Evolutionary conservation across 2,113 vertebrate genomes (phyloP).

Genomic region (Calidris pugnax): DNA sequence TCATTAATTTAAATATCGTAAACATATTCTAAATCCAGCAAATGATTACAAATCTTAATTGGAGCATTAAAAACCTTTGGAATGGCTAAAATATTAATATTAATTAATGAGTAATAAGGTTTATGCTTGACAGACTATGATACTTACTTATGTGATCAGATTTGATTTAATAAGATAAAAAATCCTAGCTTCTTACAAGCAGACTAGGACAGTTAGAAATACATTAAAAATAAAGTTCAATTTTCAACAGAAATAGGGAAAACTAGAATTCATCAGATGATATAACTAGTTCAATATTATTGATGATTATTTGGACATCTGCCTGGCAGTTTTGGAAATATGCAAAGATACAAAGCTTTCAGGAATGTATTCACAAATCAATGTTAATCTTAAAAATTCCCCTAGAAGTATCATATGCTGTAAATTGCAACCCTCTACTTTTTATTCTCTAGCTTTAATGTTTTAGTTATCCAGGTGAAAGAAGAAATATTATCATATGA

Average conservation of each 20-base stretch:
- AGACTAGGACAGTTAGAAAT: not conserved
- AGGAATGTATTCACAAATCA: not conserved
- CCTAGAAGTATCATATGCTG: not conserved
- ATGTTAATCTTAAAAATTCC: not conserved
- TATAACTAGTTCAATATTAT: not conserved
- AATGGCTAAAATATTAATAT: constrained; percentile 10
- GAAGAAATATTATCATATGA: not conserved
- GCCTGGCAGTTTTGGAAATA: not conserved
- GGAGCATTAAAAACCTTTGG: not conserved
- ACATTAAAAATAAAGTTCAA: not conserved
- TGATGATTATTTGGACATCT: not conserved
- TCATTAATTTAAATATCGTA: constrained; percentile 2
- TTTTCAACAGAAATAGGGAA: not conserved
- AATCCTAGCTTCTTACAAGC: not conserved
- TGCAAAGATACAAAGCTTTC: not conserved
- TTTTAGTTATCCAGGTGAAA: not conserved
- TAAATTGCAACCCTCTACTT: not conserved
- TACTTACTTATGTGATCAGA: not conserved
- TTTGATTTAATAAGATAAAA: constrained; percentile 27
- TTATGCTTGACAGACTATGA: not conserved
- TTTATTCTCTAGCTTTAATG: not conserved
- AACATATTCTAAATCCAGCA: not conserved
- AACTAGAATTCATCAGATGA: not conserved
- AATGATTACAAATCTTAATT: constrained; percentile 13
- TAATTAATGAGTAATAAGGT: constrained; percentile 15